These are phyloP conservation scores for Conops quadrifasciatus DNA, from an alignment of 2,888 invertebrate genomes.

Conservation along the genomic window DNA sequence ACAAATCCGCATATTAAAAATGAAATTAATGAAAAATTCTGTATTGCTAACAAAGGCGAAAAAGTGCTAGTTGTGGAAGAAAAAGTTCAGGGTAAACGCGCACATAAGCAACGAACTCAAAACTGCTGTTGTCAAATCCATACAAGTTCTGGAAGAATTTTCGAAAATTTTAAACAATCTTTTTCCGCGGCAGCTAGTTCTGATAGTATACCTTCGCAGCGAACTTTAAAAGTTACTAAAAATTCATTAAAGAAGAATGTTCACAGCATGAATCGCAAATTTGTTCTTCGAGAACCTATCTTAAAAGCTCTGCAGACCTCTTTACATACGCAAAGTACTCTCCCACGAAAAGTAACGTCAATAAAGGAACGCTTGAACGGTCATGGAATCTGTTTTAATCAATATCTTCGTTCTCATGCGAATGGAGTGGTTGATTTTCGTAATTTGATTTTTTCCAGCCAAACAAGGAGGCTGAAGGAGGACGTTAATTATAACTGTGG, in stretches of 20 bases:
- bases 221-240: constrained; percentile 47
- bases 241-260: constrained; percentile 46
- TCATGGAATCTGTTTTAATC: neutral
- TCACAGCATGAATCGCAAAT: constrained; percentile 40
- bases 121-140: constrained; percentile 50
- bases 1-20: constrained; percentile 57
- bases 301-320: constrained; percentile 47
- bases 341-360: constrained; percentile 33
- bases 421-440: constrained; percentile 50
- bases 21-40: constrained; percentile 12
- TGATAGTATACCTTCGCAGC: constrained; percentile 27
- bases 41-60: neutral
- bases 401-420: neutral
- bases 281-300: constrained; percentile 53
- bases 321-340: constrained; percentile 39
- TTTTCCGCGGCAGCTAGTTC: neutral
- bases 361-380: neutral
- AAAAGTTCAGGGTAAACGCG: constrained; percentile 7
- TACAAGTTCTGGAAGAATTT: constrained; percentile 54
- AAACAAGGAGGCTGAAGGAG: constrained; percentile 51
- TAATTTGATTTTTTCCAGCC: constrained; percentile 58
- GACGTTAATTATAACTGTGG: constrained; percentile 48
- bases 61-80: neutral
- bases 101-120: constrained; percentile 36
- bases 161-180: constrained; percentile 52